Evolutionary conservation across 2,797 vertebrate genomes (phyloP), one percentile per base, ranked within the genome.

Genomic region (Megaceryle alcyon): DNA sequence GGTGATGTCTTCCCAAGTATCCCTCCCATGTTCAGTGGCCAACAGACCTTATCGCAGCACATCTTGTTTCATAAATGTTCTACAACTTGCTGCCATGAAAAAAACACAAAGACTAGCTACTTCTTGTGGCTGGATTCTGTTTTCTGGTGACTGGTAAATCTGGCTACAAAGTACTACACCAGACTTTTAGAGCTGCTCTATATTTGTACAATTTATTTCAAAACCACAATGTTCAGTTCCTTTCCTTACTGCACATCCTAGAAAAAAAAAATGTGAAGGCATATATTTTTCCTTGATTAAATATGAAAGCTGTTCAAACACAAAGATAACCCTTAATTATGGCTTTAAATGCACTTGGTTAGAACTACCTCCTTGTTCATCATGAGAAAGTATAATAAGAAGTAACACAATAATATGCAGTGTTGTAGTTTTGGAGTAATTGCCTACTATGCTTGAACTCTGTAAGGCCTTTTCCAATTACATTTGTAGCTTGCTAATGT

Each of bases 381-480:
- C 44, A 75, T 93, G 54, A 71, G 72, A 72, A 92, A 71, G 86
- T 83, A 53, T 89, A 80, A 92, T 51, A 96, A 91, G 82, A 70
- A 89, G 76, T 87, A 96, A 88, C 86, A 82, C 2, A 6, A 78
- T 87, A 82, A 93, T 85, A 94, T 82, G 56, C 72, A 94, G 35
- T 43, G 69, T 81, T 83, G 86, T 81, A 86, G 77, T 94, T 97
- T 60, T 85, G 79, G 57, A 95, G 88, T 95, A 96, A 97, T 94
- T 95, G 83, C 59, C 89, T 89, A 79, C 80, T 79, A 90, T 46
- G 39, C 22, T 88, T 97, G 94, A 97, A 95, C 95, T 96, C 93
- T 96, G 77, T 83, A 84, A 97, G 91, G 90, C 91, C 91, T 94
- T 95, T 96, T 92, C 90, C 92, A 97, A 85, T 97, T 97, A 94